A percentile compares a stretch with the other conserved stretches of the same genome.
Evolutionary conservation across 2,113 vertebrate genomes (phyloP).

Genomic region (Xiphophorus couchianus): DNA sequence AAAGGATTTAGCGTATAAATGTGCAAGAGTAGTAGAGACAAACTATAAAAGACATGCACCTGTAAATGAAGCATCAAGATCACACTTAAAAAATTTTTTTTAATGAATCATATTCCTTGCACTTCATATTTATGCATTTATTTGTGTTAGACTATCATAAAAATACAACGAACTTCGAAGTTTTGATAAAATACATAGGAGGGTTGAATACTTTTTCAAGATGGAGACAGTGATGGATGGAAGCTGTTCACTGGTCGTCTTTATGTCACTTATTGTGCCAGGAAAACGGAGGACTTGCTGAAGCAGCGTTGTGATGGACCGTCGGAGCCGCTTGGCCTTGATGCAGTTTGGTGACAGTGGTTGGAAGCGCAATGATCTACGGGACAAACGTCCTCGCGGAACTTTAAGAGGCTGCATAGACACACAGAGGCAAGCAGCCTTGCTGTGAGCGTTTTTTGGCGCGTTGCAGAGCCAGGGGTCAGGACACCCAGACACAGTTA

Average conservation of each 20-base stretch:
- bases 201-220: neutral
- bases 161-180: neutral
- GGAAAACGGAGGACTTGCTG: slow-evolving; percentile 12
- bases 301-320: slow-evolving; percentile 25
- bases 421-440: slow-evolving; percentile 25
- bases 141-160: neutral
- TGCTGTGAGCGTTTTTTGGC: slow-evolving; percentile 59
- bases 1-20: neutral
- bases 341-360: slow-evolving; percentile 44
- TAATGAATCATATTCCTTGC: neutral
- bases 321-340: slow-evolving; percentile 35
- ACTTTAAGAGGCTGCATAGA: slow-evolving; percentile 55
- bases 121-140: neutral
- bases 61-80: neutral
- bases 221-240: neutral
- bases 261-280: neutral
- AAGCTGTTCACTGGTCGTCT: too few relatives aligned
- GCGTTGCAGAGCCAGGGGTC: slow-evolving; percentile 46
- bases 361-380: slow-evolving; percentile 44
- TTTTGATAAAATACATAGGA: neutral
- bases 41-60: neutral
- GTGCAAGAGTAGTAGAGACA: neutral
- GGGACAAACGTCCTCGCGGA: slow-evolving; percentile 38
- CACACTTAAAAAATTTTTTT: neutral
- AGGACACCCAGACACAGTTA: slow-evolving; percentile 45